Conservation (phyloP, 37 sponge, comb jelly and placozoan species). For the Chondrosia reniformis region DNA sequence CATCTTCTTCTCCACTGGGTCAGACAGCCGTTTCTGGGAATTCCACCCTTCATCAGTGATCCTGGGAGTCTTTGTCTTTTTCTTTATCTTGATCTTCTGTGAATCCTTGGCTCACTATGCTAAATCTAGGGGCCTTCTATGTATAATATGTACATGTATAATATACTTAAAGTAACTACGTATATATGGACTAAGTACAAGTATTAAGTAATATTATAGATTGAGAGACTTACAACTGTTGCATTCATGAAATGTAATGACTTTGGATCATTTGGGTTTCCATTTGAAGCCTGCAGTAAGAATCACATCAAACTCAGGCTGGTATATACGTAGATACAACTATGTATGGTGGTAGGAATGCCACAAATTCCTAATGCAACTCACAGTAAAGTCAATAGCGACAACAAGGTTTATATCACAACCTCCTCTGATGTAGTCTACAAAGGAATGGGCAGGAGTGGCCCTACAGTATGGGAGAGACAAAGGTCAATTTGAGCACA, state of each 20-base stretch:
- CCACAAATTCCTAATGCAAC: background rate
- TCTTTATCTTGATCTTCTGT: too few species aligned
- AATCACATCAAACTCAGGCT: background rate
- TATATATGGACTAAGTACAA: background rate
- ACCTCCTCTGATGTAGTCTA: conserved; percentile 80
- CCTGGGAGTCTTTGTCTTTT: too few species aligned
- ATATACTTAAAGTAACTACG: background rate
- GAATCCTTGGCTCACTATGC: too few species aligned
- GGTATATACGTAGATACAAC: background rate
- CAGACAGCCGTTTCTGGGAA: too few species aligned
- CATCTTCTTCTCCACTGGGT: too few species aligned
- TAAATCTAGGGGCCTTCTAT: too few species aligned
- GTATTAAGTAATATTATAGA: background rate
- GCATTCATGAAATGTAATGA: conserved; percentile 71
- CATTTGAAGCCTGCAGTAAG: conserved; percentile 74
- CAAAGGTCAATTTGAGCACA: too few species aligned
- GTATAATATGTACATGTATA: too few species aligned
- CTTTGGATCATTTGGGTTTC: conserved; percentile 44
- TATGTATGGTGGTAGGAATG: background rate
- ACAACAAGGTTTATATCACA: conserved; percentile 68
- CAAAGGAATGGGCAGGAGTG: conserved; percentile 61
- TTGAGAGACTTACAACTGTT: conserved; percentile 29
- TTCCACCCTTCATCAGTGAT: too few species aligned
- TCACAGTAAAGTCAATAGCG: conserved; percentile 87
- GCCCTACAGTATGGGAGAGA: conserved; percentile 28